Base-by-base conservation (phyloP, 2,113 vertebrate species). In the Arenaria interpres region DNA sequence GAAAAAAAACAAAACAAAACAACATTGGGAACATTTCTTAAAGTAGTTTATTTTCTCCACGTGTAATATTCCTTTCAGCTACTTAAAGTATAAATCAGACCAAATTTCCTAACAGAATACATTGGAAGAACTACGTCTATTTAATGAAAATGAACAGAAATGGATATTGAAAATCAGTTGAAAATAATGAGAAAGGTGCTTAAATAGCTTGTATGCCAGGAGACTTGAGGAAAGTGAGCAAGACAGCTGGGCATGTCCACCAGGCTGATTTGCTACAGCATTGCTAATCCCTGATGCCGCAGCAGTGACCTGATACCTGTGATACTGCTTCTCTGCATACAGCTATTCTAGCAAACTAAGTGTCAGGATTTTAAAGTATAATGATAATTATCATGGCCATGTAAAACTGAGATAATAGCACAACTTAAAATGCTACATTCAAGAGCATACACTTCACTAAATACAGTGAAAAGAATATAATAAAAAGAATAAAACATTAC, bases 401-500 rank as follows among this genome's bases (percentile, higher is more conserved):
- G 28, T 45, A 37, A 90, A 95, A 63, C 8, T 25, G 15, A 74
- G n/a, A 67, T 8, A 54, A 30, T 6, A 66, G 25, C 32, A 67
- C 19, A 74, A 66, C 33, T 77, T 74, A 63, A 77, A 81, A 56
- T 7, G 16, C 4, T 81, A 64, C 85, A 72, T 41, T 64, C 43
- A 87, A 81, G 60, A 89, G 27, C 17, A 39, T 10, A 45, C 54
- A 60, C 50, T 79, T 93, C 35, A 71, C 53, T 80, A 57, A 51
- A 14, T 69, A 62, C 20, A 84, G 59, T 27, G 30, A 62, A 85
- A 80, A 78, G 17, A 76, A 69, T 54, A 9, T 13, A 60, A 69
- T 22, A 63, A 60, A 72, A 88, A 64, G 30, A 77, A 30, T 75
- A 92, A 96, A 90, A 56, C 19, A 89, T 54, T 95, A 69, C 67